phyloP scores from a whole-genome alignment of 2,113 vertebrate genomes.

The Oncorhynchus clarkii region DNA sequence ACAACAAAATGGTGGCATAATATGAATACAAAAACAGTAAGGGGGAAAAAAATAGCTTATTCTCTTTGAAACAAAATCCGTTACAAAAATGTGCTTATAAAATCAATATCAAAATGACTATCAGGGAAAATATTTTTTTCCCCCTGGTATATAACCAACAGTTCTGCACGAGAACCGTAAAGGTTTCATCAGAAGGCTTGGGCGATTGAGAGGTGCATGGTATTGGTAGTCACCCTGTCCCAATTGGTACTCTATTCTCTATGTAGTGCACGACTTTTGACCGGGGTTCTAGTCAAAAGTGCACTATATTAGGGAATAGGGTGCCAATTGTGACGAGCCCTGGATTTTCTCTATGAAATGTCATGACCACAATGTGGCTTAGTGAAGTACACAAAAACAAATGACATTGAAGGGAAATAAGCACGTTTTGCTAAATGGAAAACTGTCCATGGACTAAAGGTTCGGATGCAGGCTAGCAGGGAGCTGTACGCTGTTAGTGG shows the following conservation, averaged over 20 bases:
- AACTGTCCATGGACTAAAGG: slow-evolving; percentile 19
- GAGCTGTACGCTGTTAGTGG: not conserved
- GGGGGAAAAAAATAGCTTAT: not conserved
- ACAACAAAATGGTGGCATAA: not conserved
- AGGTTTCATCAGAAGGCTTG: slow-evolving; percentile 7
- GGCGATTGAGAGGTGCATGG: slow-evolving; percentile 2
- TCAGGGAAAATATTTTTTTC: not conserved
- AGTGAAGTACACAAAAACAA: not conserved
- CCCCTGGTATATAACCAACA: slow-evolving; percentile 8
- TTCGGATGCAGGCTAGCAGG: not conserved
- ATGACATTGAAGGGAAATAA: slow-evolving; percentile 41
- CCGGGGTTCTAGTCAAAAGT: no score
- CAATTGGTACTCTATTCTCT: no score
- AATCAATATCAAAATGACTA: slow-evolving; percentile 12
- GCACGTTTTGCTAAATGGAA: slow-evolving; percentile 29
- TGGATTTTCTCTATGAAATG: not conserved
- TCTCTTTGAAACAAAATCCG: not conserved
- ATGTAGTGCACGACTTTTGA: no score
- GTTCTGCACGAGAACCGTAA: not conserved
- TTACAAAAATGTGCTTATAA: no score
- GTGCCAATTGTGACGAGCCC: slow-evolving; percentile 25
- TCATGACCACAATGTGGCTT: not conserved
- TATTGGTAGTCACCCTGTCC: not conserved
- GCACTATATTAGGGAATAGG: no score
- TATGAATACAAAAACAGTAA: not conserved